Percentiles rank a stretch among this genome's conserved stretches.
Evolutionary conservation across 2,113 vertebrate genomes (phyloP).

Genomic region (Myotis lucifugus): DNA sequence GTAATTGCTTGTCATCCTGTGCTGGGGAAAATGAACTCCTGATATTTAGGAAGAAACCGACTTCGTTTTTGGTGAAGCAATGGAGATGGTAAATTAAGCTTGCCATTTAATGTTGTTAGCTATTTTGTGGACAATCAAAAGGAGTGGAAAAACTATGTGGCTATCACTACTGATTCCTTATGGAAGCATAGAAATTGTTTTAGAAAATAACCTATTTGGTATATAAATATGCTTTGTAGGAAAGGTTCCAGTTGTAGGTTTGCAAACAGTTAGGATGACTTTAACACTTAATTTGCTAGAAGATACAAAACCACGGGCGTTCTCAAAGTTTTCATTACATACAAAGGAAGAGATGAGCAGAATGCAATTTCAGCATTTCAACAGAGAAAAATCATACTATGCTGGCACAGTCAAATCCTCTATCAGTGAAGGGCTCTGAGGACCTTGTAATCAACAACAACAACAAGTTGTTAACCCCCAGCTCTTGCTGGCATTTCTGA

Average conservation of each 20-base stretch:
- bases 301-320: neutral
- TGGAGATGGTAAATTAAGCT: neutral
- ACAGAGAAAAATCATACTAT: conserved; percentile 21
- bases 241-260: neutral
- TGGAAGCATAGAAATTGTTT: neutral
- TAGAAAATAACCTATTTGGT: neutral
- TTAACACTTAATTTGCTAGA: neutral
- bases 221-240: neutral
- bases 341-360: neutral
- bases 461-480: neutral
- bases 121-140: conserved; percentile 11
- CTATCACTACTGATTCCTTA: neutral
- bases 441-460: conserved; percentile 6
- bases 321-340: conserved; percentile 15
- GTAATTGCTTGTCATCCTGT: conserved; percentile 55
- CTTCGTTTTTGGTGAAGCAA: neutral
- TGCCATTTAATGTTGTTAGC: conserved; percentile 29
- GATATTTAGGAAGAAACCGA: conserved; percentile 53
- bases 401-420: conserved; percentile 24
- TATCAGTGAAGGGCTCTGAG: conserved; percentile 2
- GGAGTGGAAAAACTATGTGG: neutral
- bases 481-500: conserved; percentile 1
- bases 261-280: conserved; percentile 4
- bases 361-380: conserved; percentile 10
- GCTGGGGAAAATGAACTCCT: conserved; percentile 43